Base-by-base conservation (phyloP, 2,113 vertebrate species). In the Hydropotes inermis region DNA sequence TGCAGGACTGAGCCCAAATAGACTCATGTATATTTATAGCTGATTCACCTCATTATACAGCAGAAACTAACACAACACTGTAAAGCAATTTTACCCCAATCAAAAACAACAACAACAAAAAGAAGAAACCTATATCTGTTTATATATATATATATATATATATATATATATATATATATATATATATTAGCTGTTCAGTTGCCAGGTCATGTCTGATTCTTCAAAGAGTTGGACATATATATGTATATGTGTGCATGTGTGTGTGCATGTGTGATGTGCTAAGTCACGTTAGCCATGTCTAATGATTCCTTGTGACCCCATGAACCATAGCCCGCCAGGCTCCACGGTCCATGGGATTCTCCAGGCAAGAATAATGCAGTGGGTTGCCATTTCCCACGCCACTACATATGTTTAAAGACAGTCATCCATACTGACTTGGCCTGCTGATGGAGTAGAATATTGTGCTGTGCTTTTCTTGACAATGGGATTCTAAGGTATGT, bases 221-320 rank as follows among this genome's bases (percentile, higher is more conserved):
- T 67, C 33, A 19, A 67, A 67, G 33, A 36, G 17, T 67, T 0
- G 0, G 17, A 67, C 17, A 21, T 67, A 67, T 36, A 36, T 36
- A 11, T 2, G 0, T 33, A 1, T 64, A 0, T n/a, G 16, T 19
- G 16, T 13, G 47, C 47, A 13, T 64, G 15, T 15, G 60, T 67
- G 16, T 2, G 61, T 19, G 61, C 2, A 2, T n/a, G 4, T n/a
- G 64, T 36, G 33, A 67, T 0, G 1, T 70, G 4, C n/a, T 70
- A 36, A 11, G n/a, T 36, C 36, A 70, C n/a, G 21, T 70, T 21
- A 36, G 64, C 33, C n/a, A 70, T 36, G 64, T 70, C 64, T 70
- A 70, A 70, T 21, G 17, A 70, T 36, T 70, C 33, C 36, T 36
- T 36, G 17, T 36, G 64, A 70, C 4, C 8, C n/a, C 4, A 21